phyloP scores from a whole-genome alignment of 2,888 invertebrate species.

The Pasiphila rectangulata region DNA sequence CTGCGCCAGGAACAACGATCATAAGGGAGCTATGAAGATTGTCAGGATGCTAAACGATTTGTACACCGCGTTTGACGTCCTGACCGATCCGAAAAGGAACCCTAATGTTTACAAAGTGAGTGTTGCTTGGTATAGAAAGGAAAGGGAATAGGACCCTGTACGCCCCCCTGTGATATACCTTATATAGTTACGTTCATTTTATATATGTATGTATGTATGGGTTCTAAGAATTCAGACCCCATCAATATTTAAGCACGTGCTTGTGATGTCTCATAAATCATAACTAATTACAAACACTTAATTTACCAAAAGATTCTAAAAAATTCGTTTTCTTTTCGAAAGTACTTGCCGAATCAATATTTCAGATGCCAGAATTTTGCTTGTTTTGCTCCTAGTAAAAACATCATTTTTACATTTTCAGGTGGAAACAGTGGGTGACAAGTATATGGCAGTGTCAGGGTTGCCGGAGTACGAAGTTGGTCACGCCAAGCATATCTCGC shows the following conservation, averaged over 20 bases:
- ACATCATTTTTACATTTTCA: slow-evolving; percentile 51
- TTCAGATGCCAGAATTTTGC: too few relatives aligned
- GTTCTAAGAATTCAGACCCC: too few relatives aligned
- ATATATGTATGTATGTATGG: too few relatives aligned
- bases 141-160: not conserved
- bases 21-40: slow-evolving; percentile 97
- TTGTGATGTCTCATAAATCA: too few relatives aligned
- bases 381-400: too few relatives aligned
- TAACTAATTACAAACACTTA: too few relatives aligned
- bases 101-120: slow-evolving; percentile 96
- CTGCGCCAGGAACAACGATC: slow-evolving; percentile 94
- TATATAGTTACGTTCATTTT: too few relatives aligned
- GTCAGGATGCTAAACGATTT: slow-evolving; percentile 95
- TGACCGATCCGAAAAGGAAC: slow-evolving; percentile 95
- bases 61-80: slow-evolving; percentile 95
- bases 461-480: slow-evolving; percentile 94
- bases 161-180: too few relatives aligned
- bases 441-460: slow-evolving; percentile 98
- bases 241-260: too few relatives aligned
- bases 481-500: slow-evolving; percentile 95
- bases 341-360: too few relatives aligned
- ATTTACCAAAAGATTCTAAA: too few relatives aligned
- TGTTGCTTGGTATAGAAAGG: not conserved
- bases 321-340: too few relatives aligned
- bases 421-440: slow-evolving; percentile 99